Base-by-base conservation (phyloP, 2,797 vertebrate species). In the Mycteria americana region DNA sequence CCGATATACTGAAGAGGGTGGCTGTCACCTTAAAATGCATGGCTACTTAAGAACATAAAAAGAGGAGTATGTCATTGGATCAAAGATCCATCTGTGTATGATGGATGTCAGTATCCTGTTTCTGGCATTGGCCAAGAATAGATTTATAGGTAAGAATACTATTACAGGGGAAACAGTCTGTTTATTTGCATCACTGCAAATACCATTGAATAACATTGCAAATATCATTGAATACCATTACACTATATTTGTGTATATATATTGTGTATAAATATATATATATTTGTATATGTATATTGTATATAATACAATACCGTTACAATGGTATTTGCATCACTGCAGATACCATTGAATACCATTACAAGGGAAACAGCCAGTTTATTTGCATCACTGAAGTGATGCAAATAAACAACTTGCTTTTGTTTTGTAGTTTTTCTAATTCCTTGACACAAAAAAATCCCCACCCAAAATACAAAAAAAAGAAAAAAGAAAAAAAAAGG, bases 381-480 rank as follows among this genome's bases (percentile, higher is more conserved):
- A 39, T 39, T 39, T 39, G 37, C 0, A 1, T 77, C 27, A 65
- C 56, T 43, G 56, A 85, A 83, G 21, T 31, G 14, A 70, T 63
- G 11, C 11, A 51, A 89, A 73, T 39, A 65, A 51, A 4, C 0
- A n/a, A 2, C 5, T 72, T 53, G 9, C 0, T 23, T 89, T 51
- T 75, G 2, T 22, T 53, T 43, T 54, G 5, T 13, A 69, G 18
- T 75, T 73, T 78, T 69, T 69, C 21, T 41, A 24, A 62, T 79
- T 69, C 33, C 13, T 78, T 88, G 9, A 48, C 12, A 51, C 11
- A 48, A 1, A 23, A 9, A 37, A 37, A 6, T 1, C 0, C 0
- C 7, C 10, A 18, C 22, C 10, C 62, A 19, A 39, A 31, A 13
- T 1, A 0, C 1, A 7, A 23, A 35, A 35, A 28, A 2, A 1